Evolutionary conservation across 2,797 vertebrate genomes (phyloP).

Genomic region (Coccyzus lansbergi): DNA sequence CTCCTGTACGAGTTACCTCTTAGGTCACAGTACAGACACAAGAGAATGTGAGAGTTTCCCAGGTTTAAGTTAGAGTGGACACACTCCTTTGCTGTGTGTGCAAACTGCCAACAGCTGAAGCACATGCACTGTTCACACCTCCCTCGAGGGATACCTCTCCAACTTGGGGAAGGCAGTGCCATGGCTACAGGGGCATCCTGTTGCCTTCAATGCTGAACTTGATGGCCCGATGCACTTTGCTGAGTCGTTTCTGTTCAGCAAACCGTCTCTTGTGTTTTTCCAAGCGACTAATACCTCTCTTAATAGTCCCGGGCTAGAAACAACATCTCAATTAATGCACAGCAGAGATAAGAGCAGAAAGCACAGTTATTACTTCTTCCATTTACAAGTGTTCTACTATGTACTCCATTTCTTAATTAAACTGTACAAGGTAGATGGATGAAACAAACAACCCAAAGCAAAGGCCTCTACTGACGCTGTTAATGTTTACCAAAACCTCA

Average conservation of each 20-base stretch:
- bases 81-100: slow-evolving; percentile 48
- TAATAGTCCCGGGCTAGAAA: slow-evolving; percentile 84
- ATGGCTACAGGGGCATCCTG: slow-evolving; percentile 90
- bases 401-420: background rate
- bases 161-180: slow-evolving; percentile 67
- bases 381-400: background rate
- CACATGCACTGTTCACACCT: slow-evolving; percentile 80
- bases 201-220: slow-evolving; percentile 98
- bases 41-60: slow-evolving; percentile 28
- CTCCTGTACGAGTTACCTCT: slow-evolving; percentile 35
- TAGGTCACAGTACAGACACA: slow-evolving; percentile 19
- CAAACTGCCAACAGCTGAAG: slow-evolving; percentile 62
- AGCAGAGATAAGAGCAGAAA: slow-evolving; percentile 66
- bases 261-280: slow-evolving; percentile 97
- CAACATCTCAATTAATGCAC: slow-evolving; percentile 74
- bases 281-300: slow-evolving; percentile 88
- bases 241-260: slow-evolving; percentile 88
- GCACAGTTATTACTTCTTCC: slow-evolving; percentile 41
- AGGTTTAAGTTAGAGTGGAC: slow-evolving; percentile 36
- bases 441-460: background rate
- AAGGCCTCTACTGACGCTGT: background rate
- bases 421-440: background rate
- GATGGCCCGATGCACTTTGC: slow-evolving; percentile 87
- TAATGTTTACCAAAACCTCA: background rate
- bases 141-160: slow-evolving; percentile 78